Evolutionary conservation across 1,140 invertebrate genomes (phyloP), one percentile per base, ranked within the genome.

Genomic region (Cardiocondyla obscurior): DNA sequence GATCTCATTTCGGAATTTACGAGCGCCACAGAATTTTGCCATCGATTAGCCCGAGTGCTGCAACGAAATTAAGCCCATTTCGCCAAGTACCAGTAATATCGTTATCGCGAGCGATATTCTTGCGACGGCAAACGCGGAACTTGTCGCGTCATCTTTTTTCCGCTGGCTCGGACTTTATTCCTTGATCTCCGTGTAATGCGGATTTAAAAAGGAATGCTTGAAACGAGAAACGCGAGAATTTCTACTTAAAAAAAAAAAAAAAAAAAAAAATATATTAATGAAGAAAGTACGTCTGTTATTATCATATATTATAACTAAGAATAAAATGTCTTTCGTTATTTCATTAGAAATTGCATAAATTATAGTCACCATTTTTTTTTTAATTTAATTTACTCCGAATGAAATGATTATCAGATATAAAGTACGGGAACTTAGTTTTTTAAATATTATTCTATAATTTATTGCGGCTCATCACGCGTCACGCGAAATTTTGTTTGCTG

Each of bases 1-100:
- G 74, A 79, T 67, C 74, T 67, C 62, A 55, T 79, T 79, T 79
- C 36, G 25, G 22, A 55, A 79, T 79, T 79, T 79, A 79, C 46
- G 62, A 55, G 74, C 46, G 33, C 36, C 62, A 55, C 74, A 42
- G 46, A 79, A 79, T 79, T 79, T 69, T 46, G 74, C 16, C 49
- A 79, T 79, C 62, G 74, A 69, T 79, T 79, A 79, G 33, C 60
- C 36, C 74, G 62, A 67, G 46, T 69, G 46, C 33, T 36, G 46
- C 62, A 79, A 79, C 74, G n/a, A 79, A 79, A 79, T 79, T 67
- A 79, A 79, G 33, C 49, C 36, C 12, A 62, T 25, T 49, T 25
- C 25, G 62, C 74, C 12, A 79, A 79, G 28, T 79, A 22, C 60
- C 62, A 12, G 33, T 67, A 79, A 79, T 69, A 79, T 42, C 33